Base-by-base conservation (phyloP, 2,797 vertebrate genomes). In the Chaetodon trifasciatus region DNA sequence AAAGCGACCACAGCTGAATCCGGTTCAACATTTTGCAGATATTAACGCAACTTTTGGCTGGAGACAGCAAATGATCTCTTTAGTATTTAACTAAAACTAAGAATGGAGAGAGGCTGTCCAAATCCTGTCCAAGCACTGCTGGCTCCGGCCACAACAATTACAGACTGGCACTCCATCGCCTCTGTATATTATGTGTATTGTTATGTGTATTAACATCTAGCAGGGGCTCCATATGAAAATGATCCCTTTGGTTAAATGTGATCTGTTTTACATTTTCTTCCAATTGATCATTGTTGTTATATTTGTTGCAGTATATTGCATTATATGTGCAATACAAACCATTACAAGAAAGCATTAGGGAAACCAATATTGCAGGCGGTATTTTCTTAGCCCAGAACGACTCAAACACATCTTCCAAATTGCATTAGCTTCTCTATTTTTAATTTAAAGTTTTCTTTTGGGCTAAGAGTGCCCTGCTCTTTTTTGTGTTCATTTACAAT, bases 401-500 rank as follows among this genome's bases (percentile, higher is more conserved):
- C 6, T 40, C 5, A 21, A 50, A 52, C 28, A 13, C 62, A 11
- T 65, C 28, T 61, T 76, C 44, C 55, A 68, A 60, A 68, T 47
- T 67, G 35, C 47, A 60, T 79, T 37, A 62, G 24, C 19, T 40
- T 42, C 39, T 37, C 55, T 24, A 11, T 62, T 83, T 71, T 55
- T 52, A 16, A 50, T 55, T 62, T 37, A 13, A 13, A 13, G 6
- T 2, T 17, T 49, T 56, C 1, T 73, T 66, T 46, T 23, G 19
- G 17, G 44, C 15, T 53, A 49, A 46, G 63, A 28, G 2, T 56
- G 16, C 19, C 1, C 56, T 32, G 19, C 44, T 44, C 7, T 66
- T 35, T 49, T 61, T 67, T 28, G 8, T 70, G n/a, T 72, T 81
- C 39, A 49, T 83, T 84, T 74, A 63, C 40, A 35, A 60, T 17